Conservation (phyloP, 1,140 invertebrate species). For the Rhysida immarginata region DNA sequence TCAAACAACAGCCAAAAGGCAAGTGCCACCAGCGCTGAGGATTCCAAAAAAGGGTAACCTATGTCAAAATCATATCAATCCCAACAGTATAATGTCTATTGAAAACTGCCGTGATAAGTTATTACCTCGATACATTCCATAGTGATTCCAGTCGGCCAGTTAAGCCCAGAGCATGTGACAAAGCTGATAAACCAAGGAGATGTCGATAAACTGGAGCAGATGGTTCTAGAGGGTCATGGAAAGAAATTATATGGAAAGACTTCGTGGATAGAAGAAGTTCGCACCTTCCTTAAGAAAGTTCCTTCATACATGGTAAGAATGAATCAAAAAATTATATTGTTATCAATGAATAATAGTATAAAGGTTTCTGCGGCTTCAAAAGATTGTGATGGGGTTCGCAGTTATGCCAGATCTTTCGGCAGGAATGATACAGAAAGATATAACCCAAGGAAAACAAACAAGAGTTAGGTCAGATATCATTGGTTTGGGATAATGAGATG, state of each 20-base stretch:
- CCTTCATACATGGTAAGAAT: constrained; percentile 21
- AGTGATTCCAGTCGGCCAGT: neutral
- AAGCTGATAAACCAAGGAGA: constrained; percentile 27
- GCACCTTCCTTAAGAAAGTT: constrained; percentile 26
- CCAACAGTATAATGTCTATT: no score
- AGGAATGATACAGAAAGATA: no score
- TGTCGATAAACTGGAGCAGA: constrained; percentile 28
- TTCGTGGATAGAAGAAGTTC: constrained; percentile 30
- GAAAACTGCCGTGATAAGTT: neutral
- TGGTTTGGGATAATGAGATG: no score
- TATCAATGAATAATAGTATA: no score
- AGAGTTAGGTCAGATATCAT: no score
- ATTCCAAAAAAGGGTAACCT: constrained; percentile 1
- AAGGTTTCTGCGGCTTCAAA: no score
- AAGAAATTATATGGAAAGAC: constrained; percentile 29
- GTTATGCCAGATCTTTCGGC: no score
- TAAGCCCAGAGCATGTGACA: constrained; percentile 14
- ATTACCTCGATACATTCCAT: neutral
- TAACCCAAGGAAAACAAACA: no score
- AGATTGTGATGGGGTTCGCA: no score
- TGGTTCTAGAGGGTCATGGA: constrained; percentile 34
- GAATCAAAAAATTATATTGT: no score
- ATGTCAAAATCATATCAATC: no score
- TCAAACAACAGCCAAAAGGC: neutral
- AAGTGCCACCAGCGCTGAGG: neutral